Base-by-base conservation (phyloP, 2,888 invertebrate genomes). In the Zhengitettix transpicula region DNA sequence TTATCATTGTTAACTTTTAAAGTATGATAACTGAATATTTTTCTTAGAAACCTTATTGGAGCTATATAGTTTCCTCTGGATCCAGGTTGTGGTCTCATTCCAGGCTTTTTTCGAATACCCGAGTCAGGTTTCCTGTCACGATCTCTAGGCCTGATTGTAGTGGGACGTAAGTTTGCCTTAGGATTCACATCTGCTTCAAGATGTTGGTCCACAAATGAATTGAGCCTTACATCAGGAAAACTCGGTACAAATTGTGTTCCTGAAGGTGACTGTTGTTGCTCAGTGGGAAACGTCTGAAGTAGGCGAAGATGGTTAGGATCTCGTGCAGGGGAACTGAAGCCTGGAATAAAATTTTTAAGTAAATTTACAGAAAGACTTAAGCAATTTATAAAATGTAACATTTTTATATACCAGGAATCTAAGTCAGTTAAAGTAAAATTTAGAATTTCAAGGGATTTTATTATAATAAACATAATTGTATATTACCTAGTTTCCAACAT, bases 161-260 rank as follows among this genome's bases (percentile, higher is more conserved):
- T 28, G 2, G 28, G 28, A 28, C 28, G 28, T 7, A 28, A 28
- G 28, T 28, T 28, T 5, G 28, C 28, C 28, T 28, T 28, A 28
- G 28, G 28, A 28, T 28, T 28, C 28, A 28, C 28, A 28, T 28
- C 28, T 28, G 28, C 66, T 58, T 67, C 70, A 40, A 71, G 65
- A 60, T 70, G 67, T 64, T 71, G 70, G 63, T 71, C 68, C 8
- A 71, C 68, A 28, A 66, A 63, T 55, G 68, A 67, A 11, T 57
- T 59, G 10, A 60, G 44, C 40, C 57, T 17, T 28, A 56, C 57
- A 16, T 62, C 63, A 40, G 56, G 60, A 42, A 58, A 57, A 10
- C 52, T 52, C 5, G 60, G 61, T 40, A 64, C 56, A 57, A 67
- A 65, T 16, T 63, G 65, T 56, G 65, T 63, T 47, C 62, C 61